Percentiles rank a stretch among this genome's conserved stretches.
Evolutionary conservation across 2,797 vertebrate genomes (phyloP).

Genomic region (Eurystomus glaucurus): DNA sequence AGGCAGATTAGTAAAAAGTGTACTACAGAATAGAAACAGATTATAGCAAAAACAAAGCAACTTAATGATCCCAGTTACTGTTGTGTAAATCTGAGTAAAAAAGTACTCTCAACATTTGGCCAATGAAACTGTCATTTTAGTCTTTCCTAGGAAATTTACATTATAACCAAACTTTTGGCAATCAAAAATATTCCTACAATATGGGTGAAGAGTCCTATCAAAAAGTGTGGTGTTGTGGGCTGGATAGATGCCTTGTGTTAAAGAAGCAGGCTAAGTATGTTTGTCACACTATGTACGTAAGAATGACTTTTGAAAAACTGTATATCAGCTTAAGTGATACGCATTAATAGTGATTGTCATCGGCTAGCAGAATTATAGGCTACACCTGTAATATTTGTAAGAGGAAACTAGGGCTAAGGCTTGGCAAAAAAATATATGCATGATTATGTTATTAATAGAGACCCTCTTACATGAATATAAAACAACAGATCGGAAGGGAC

Average conservation of each 20-base stretch:
- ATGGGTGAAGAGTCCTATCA: background rate
- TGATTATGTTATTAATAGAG: background rate
- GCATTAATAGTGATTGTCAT: background rate
- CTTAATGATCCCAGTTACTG: rapidly evolving
- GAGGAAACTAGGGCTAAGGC: background rate
- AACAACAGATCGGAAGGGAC: background rate
- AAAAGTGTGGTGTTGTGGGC: background rate
- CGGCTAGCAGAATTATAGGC: background rate
- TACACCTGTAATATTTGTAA: background rate
- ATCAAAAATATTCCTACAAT: background rate
- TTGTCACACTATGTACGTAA: too few relatives aligned
- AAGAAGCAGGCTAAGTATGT: background rate
- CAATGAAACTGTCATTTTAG: background rate
- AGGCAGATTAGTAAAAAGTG: background rate
- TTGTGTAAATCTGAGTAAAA: background rate
- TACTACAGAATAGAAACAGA: background rate
- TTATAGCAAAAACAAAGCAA: background rate
- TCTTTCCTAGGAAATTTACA: background rate
- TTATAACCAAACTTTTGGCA: background rate
- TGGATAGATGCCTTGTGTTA: background rate
- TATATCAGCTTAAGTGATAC: background rate
- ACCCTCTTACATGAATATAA: rapidly evolving
- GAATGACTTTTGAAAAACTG: background rate
- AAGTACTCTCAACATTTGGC: background rate
- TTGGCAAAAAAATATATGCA: rapidly evolving